A percentile compares a stretch with the other conserved stretches of the same genome.
These are phyloP conservation scores for Samia ricini DNA, from an alignment of 1,140 invertebrate species.

Conservation along the genomic window DNA sequence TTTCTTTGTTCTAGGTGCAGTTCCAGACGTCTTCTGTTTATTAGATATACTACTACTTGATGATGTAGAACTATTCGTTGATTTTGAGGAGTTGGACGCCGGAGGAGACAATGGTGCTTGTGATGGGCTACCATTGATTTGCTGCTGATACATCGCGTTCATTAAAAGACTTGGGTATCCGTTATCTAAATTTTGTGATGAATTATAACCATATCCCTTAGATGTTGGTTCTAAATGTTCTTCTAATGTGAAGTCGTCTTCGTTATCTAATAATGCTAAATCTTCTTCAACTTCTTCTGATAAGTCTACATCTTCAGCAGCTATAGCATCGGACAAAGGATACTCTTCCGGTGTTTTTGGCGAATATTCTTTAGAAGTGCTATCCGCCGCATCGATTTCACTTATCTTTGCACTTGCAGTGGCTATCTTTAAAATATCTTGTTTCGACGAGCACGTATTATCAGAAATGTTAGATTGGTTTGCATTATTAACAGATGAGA, in stretches of 20 bases:
- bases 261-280: conserved; percentile 78
- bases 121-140: conserved; percentile 71
- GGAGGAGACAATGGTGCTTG: conserved; percentile 63
- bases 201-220: conserved; percentile 65
- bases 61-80: conserved; percentile 73
- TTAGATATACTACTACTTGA: conserved; percentile 78
- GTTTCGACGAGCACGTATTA: conserved; percentile 56
- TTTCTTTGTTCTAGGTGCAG: conserved; percentile 90
- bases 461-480: conserved; percentile 50
- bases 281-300: conserved; percentile 81
- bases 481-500: conserved; percentile 69
- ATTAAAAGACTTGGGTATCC: conserved; percentile 80
- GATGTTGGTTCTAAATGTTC: conserved; percentile 72
- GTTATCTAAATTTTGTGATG: conserved; percentile 77
- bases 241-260: conserved; percentile 77
- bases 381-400: conserved; percentile 78
- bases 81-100: conserved; percentile 63
- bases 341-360: conserved; percentile 73
- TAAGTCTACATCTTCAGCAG: conserved; percentile 79
- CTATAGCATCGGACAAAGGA: conserved; percentile 65
- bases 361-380: conserved; percentile 55
- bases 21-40: conserved; percentile 77
- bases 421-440: conserved; percentile 79
- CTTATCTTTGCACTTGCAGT: conserved; percentile 78
- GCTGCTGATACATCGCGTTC: conserved; percentile 80